Conservation (phyloP, 2,113 vertebrate genomes). For the Entelurus aequoreus region DNA sequence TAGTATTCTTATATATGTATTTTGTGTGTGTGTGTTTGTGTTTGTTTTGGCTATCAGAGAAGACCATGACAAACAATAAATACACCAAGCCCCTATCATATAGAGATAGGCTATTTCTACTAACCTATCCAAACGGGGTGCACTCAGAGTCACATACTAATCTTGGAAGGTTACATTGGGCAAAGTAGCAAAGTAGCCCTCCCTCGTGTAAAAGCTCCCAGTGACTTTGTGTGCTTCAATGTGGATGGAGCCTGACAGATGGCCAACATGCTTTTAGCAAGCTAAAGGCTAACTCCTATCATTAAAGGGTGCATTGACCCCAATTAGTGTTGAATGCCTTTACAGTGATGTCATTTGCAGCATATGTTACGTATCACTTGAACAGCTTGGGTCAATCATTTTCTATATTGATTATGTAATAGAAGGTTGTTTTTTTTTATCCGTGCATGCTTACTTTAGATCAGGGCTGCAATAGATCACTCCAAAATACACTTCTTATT, state of each 20-base stretch:
- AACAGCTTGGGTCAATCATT: not conserved
- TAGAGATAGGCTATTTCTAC: slow-evolving; percentile 57
- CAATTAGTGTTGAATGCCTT: slow-evolving; percentile 27
- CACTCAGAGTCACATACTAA: slow-evolving; percentile 51
- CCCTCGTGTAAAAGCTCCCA: slow-evolving; percentile 56
- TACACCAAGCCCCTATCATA: slow-evolving; percentile 10
- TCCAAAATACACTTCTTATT: slow-evolving; percentile 15
- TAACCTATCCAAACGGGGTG: slow-evolving; percentile 41
- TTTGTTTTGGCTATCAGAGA: not conserved
- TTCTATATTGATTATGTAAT: slow-evolving; percentile 18
- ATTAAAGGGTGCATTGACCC: slow-evolving; percentile 44
- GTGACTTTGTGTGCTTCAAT: slow-evolving; percentile 55
- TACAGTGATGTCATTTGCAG: slow-evolving; percentile 18
- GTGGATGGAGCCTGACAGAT: slow-evolving; percentile 45
- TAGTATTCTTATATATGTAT: not conserved
- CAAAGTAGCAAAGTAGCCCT: slow-evolving; percentile 16
- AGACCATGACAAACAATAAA: not conserved
- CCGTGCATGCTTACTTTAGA: not conserved
- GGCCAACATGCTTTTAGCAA: slow-evolving; percentile 24
- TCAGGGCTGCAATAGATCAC: not conserved
- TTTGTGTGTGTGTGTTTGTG: not conserved
- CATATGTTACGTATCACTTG: slow-evolving; percentile 19
- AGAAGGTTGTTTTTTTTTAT: not conserved
- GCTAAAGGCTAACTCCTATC: slow-evolving; percentile 26
- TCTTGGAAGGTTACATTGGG: slow-evolving; percentile 47